A percentile compares a stretch with the other conserved stretches of the same genome.
Conservation (phyloP, 2,113 vertebrate genomes). For the Chitala chitala region DNA sequence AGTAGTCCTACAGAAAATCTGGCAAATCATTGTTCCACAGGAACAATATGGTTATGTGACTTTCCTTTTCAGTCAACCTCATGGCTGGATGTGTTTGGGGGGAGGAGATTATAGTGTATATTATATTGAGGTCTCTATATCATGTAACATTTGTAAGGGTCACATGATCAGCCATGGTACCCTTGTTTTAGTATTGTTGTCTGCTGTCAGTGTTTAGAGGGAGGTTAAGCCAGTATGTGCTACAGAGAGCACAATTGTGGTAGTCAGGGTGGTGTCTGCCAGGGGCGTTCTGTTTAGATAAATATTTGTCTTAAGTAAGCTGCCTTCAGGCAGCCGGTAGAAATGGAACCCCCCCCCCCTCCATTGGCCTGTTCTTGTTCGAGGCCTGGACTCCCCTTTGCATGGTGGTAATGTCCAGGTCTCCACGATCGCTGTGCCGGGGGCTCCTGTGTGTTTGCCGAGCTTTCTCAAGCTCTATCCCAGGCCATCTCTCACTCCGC, state of each 20-base stretch:
- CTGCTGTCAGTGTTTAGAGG: background rate
- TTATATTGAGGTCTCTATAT: too few relatives aligned
- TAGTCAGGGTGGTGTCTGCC: background rate
- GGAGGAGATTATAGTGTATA: too few relatives aligned
- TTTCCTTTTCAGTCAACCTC: too few relatives aligned
- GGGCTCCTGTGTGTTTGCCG: background rate
- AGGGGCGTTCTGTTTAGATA: background rate
- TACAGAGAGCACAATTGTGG: background rate
- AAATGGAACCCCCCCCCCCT: background rate
- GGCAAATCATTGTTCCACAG: too few relatives aligned
- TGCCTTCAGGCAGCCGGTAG: conserved; percentile 1
- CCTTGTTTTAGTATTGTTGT: too few relatives aligned
- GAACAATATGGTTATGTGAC: too few relatives aligned
- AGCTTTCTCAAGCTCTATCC: background rate
- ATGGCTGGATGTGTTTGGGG: too few relatives aligned
- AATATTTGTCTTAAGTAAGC: conserved; percentile 15
- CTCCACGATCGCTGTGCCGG: background rate
- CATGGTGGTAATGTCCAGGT: background rate
- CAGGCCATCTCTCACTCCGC: background rate
- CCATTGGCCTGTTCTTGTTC: background rate
- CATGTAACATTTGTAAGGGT: too few relatives aligned
- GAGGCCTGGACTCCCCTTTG: conserved; percentile 1
- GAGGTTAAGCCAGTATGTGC: background rate
- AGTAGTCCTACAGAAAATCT: too few relatives aligned
- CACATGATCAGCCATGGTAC: too few relatives aligned